Base-by-base conservation (phyloP, 2,888 invertebrate species). In the Thecocarcelia acutangulata region DNA sequence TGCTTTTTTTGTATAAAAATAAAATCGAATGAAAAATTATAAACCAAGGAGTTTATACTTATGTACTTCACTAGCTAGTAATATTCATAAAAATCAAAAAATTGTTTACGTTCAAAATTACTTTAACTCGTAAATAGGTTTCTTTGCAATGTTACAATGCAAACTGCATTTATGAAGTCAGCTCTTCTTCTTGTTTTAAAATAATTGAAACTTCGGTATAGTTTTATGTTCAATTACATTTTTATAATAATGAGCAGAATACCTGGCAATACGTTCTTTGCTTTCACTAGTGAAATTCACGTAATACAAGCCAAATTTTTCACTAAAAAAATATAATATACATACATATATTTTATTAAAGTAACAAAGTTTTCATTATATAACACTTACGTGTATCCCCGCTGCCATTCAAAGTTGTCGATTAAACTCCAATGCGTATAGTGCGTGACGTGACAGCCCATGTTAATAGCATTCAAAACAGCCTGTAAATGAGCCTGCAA, bases 301-400 rank as follows among this genome's bases (percentile, higher is more conserved):
- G 85, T 93, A 91, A 84, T 93, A 94, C 0, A 96, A 85, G 4
- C 96, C 96, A 89, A 94, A 96, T 87, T 92, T 93, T 82, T 92
- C 91, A 92, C 28, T 37, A 59, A 56, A 69, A 64, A 12, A 54
- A 56, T 42, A 42, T 61, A 63, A 72, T 80, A 70, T 76, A 56
- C n/a, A n/a, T n/a, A n/a, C n/a, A n/a, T n/a, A n/a, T n/a, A n/a
- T n/a, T n/a, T n/a, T n/a, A n/a, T n/a, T n/a, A n/a, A n/a, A n/a
- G n/a, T 58, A 83, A 84, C 66, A 66, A 69, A n/a, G 19, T 33
- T 58, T 33, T 33, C n/a, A 6, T 46, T 21, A 12, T 6, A 61
- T 70, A 21, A 68, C 12, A 83, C 86, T 86, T 83, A 88, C 88
- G 87, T 88, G 58, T 86, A 89, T 50, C 89, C 88, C 19, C 72